phyloP scores from a whole-genome alignment of 2,113 vertebrate species.

The Ageneiosus marmoratus region DNA sequence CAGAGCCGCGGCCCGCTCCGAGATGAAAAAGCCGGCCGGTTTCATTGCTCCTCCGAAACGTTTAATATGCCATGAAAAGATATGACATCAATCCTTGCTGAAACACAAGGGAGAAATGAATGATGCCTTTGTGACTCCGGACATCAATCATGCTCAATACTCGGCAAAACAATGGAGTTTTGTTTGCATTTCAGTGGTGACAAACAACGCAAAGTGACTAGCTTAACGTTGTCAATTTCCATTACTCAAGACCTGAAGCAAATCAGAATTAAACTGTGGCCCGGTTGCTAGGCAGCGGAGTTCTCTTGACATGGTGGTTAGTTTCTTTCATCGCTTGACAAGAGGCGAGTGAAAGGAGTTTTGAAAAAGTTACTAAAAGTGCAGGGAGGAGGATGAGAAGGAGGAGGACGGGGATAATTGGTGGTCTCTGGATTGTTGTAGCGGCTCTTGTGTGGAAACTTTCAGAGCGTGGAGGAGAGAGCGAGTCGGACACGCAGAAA shows the following conservation, averaged over 20 bases:
- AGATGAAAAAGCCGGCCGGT: constrained; percentile 82
- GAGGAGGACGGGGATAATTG: constrained; percentile 85
- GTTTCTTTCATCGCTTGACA: constrained; percentile 99
- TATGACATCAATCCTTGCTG: constrained; percentile 94
- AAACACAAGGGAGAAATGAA: constrained; percentile 94
- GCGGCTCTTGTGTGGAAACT: constrained; percentile 94
- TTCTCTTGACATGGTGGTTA: constrained; percentile 99
- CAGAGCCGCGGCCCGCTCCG: constrained; percentile 69
- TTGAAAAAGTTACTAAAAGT: constrained; percentile 99
- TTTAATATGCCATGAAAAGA: constrained; percentile 97
- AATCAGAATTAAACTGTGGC: constrained; percentile 98
- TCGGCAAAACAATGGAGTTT: constrained; percentile 94
- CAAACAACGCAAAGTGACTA: constrained; percentile 97
- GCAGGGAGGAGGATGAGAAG: constrained; percentile 80
- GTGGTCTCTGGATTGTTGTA: constrained; percentile 87
- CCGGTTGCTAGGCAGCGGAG: constrained; percentile 97
- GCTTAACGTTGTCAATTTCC: constrained; percentile 98
- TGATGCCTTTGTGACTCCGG: constrained; percentile 91
- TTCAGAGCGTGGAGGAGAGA: constrained; percentile 81
- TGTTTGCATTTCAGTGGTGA: constrained; percentile 98
- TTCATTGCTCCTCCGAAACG: constrained; percentile 81
- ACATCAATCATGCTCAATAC: constrained; percentile 90
- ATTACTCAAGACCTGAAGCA: constrained; percentile 96
- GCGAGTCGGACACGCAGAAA: constrained; percentile 86
- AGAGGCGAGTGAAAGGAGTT: constrained; percentile 99